Conservation (phyloP, 2,113 vertebrate species). For the Oryctolagus cuniculus region mOryCun1.1 NC_091432.1:150650001-150650500, state of each 20-base stretch:
- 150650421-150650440: neutral
- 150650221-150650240: slow-evolving; percentile 16
- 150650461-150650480: neutral
- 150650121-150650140: neutral
- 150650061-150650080: neutral
- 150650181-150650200: slow-evolving; percentile 22
- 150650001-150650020: neutral
- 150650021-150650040: neutral
- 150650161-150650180: neutral
- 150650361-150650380: neutral
- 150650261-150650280: neutral
- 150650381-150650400: neutral
- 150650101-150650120: neutral
- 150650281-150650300: slow-evolving; percentile 24
- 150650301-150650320: neutral
- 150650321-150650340: slow-evolving; percentile 21
- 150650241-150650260: slow-evolving; percentile 35
- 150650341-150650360: neutral
- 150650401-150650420: no score
- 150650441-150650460: neutral
- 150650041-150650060: neutral
- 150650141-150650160: slow-evolving; percentile 48
- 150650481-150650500: neutral
- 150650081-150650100: slow-evolving; percentile 26
- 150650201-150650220: slow-evolving; percentile 42